Percentiles rank a stretch among this genome's conserved stretches.
These are phyloP conservation scores for Melanerpes aurifrons DNA, from an alignment of 2,113 vertebrate genomes.

Conservation along the genomic window DNA sequence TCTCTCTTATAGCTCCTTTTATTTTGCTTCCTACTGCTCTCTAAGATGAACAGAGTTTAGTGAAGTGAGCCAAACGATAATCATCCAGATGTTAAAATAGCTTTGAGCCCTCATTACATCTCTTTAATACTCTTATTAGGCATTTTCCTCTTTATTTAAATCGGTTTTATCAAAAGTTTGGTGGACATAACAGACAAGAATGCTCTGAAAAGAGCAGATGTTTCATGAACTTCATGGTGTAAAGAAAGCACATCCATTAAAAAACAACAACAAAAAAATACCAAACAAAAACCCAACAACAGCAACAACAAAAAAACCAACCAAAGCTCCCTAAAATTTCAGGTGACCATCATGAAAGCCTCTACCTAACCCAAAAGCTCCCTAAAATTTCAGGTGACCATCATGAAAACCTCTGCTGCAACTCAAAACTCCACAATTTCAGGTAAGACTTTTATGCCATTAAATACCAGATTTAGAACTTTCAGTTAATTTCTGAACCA, in stretches of 20 bases:
- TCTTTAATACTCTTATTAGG: neutral
- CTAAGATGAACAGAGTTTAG: neutral
- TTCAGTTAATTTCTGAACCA: neutral
- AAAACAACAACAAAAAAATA: no score
- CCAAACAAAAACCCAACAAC: no score
- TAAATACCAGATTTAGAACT: neutral
- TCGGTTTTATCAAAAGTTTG: neutral
- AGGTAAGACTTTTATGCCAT: neutral
- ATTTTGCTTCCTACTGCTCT: neutral
- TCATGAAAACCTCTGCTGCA: no score
- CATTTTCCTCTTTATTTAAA: neutral
- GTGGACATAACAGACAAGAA: neutral
- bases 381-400: neutral
- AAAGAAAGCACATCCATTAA: neutral
- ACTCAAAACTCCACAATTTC: neutral
- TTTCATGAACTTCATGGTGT: neutral
- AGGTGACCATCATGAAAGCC: no score
- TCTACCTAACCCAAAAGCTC: neutral
- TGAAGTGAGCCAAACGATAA: neutral
- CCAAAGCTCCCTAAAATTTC: no score
- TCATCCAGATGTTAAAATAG: neutral
- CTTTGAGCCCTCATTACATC: neutral
- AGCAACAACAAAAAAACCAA: no score
- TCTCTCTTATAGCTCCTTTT: neutral
- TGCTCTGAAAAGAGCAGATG: neutral